Base-by-base conservation (phyloP, 2,113 vertebrate species). In the Saguinus imperator region DNA sequence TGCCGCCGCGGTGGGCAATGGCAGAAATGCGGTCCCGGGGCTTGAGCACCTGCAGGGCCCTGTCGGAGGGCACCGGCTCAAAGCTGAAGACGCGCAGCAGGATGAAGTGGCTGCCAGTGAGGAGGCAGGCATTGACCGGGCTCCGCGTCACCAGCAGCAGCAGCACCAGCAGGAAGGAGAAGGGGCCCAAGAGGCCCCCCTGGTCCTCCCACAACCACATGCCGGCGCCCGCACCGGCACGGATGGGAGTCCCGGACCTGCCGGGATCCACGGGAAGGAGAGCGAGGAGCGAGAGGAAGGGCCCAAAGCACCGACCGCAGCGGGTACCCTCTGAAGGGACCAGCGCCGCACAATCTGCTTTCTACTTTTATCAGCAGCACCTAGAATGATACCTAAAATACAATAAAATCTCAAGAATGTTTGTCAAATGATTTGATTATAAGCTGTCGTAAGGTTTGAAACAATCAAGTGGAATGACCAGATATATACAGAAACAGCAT, bases 1-100 rank as follows among this genome's bases (percentile, higher is more conserved):
- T 98, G 3, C 99, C 99, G 43, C 99, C 99, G 61, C 99, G 99
- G 98, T 99, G 99, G 40, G 99, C 99, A 91, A 99, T 98, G 89
- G 98, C 98, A 0, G 99, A 98, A 80, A 98, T 97, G 91, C 97
- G 90, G 61, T 95, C 98, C 32, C 82, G 95, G 23, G 99, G 99
- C 92, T 98, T 98, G 87, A 99, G 98, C 79, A 99, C 99, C 97
- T 99, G 98, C 83, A 96, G 97, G 3, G 97, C 99, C 48, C 99
- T 98, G 98, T 98, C 97, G 45, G 85, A 81, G 1, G 98, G 97
- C 35, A 99, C 97, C 66, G 99, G 99, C 43, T 99, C 99, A 93
- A 99, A 99, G 55, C 99, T 98, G 97, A 99, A 98, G 96, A 99
- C 58, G 75, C 98, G 98, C 97, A 99, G 95, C 50, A 99, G 98